Conservation (phyloP, 2,113 vertebrate species). For the Falcunculus frontatus region DNA sequence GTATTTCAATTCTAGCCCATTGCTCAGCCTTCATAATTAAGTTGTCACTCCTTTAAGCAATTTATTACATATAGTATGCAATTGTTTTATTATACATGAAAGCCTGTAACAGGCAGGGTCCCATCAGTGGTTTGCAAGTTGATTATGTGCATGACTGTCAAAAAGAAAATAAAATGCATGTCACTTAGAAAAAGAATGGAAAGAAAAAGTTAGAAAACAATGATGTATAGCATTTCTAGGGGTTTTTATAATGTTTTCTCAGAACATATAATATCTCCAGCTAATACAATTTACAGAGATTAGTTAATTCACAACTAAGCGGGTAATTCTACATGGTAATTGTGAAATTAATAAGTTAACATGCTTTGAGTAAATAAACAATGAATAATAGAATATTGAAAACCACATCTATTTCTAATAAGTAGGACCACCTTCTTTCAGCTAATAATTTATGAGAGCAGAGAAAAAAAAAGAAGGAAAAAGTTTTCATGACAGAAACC, state of each 20-base stretch:
- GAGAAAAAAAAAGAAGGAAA: not conserved
- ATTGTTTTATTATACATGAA: conserved; percentile 26
- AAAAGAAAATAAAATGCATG: not conserved
- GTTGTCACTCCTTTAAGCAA: conserved; percentile 17
- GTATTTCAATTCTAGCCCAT: not conserved
- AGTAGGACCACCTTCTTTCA: not conserved
- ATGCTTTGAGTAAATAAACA: not conserved
- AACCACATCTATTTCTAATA: not conserved
- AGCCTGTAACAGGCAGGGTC: not conserved
- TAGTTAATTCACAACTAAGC: not conserved
- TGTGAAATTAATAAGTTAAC: not conserved
- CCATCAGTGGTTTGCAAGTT: not conserved
- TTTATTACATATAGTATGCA: conserved; percentile 1
- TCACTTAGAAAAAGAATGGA: not conserved
- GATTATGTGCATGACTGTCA: not conserved
- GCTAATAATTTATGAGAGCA: not conserved
- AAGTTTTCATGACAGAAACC: not conserved
- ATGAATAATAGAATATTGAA: not conserved
- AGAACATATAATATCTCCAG: not conserved
- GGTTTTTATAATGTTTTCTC: not conserved
- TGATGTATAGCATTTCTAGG: not conserved
- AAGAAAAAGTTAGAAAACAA: not conserved
- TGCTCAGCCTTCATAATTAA: conserved; percentile 14
- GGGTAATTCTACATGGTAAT: not conserved
- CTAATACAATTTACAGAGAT: not conserved